Conservation (phyloP, 1,140 invertebrate species). For the Agraylea sexmaculata region DNA sequence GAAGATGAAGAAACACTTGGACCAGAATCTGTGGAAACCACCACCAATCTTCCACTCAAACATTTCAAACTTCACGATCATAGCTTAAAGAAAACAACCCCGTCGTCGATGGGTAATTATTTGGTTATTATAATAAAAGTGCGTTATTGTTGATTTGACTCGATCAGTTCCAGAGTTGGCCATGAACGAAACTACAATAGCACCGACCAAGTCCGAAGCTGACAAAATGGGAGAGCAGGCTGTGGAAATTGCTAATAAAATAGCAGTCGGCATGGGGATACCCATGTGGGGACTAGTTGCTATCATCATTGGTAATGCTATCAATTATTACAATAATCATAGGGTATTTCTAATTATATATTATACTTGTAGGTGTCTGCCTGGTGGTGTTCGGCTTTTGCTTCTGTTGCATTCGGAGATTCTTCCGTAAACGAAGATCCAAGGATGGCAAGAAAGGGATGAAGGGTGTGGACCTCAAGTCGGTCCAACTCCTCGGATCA, state of each 20-base stretch:
- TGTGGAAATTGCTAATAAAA: slow-evolving; percentile 33
- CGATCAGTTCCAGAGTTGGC: no score
- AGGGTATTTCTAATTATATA: neutral
- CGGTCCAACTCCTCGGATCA: slow-evolving; percentile 87
- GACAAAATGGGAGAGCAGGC: slow-evolving; percentile 18
- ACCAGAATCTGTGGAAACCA: no score
- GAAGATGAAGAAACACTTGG: no score
- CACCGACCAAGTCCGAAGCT: slow-evolving; percentile 13
- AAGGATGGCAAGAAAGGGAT: slow-evolving; percentile 94
- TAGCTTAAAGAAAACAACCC: no score
- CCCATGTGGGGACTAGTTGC: slow-evolving; percentile 60
- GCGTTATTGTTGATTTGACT: no score
- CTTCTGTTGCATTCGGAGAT: slow-evolving; percentile 90
- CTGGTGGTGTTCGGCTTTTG: slow-evolving; percentile 77
- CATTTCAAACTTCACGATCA: no score
- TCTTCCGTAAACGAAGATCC: slow-evolving; percentile 84
- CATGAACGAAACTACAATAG: slow-evolving; percentile 3
- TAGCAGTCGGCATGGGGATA: slow-evolving; percentile 52
- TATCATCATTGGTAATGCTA: slow-evolving; percentile 40
- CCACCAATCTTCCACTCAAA: no score
- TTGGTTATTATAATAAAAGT: no score
- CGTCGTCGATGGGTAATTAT: no score
- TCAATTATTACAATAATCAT: slow-evolving; percentile 4
- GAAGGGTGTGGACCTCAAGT: slow-evolving; percentile 94
- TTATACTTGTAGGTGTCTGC: slow-evolving; percentile 46